Percentiles rank a stretch among this genome's conserved stretches.
These are phyloP conservation scores for Platyscapa corneri DNA, from an alignment of 1,140 invertebrate genomes.

Conservation along the genomic window DNA sequence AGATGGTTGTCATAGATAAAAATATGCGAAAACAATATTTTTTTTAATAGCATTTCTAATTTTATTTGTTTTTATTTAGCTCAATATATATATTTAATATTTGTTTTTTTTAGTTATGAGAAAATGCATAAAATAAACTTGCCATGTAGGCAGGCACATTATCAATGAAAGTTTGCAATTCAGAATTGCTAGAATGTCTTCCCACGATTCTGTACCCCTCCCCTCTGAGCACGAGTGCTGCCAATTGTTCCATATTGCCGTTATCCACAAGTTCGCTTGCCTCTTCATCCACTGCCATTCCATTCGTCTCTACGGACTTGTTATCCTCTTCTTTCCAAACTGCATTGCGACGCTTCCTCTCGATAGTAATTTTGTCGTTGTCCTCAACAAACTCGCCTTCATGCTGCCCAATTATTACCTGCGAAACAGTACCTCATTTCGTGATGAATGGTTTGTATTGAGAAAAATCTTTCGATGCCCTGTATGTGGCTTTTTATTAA, in stretches of 20 bases:
- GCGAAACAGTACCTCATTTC: constrained; percentile 8
- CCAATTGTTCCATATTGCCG: constrained; percentile 91
- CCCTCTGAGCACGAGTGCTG: constrained; percentile 89
- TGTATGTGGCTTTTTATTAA: background rate
- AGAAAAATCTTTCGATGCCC: background rate
- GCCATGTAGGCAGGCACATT: constrained; percentile 94
- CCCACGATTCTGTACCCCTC: constrained; percentile 87
- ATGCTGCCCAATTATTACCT: constrained; percentile 3
- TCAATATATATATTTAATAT: no score
- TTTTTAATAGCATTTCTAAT: no score
- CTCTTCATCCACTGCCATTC: constrained; percentile 73
- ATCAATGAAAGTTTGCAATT: constrained; percentile 91
- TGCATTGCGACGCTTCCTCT: constrained; percentile 71
- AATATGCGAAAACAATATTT: no score
- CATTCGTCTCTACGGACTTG: constrained; percentile 53
- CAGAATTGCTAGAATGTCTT: constrained; percentile 82
- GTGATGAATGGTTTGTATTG: background rate
- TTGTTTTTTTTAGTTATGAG: no score
- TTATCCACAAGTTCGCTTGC: constrained; percentile 80
- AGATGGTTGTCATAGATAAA: no score
- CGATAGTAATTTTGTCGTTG: background rate
- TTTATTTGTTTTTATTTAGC: no score
- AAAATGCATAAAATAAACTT: no score
- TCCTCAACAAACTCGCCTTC: background rate
- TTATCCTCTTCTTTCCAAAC: constrained; percentile 70